phyloP scores from a whole-genome alignment of 92 coral and sea anemone species.

The Ricordea florida region DNA sequence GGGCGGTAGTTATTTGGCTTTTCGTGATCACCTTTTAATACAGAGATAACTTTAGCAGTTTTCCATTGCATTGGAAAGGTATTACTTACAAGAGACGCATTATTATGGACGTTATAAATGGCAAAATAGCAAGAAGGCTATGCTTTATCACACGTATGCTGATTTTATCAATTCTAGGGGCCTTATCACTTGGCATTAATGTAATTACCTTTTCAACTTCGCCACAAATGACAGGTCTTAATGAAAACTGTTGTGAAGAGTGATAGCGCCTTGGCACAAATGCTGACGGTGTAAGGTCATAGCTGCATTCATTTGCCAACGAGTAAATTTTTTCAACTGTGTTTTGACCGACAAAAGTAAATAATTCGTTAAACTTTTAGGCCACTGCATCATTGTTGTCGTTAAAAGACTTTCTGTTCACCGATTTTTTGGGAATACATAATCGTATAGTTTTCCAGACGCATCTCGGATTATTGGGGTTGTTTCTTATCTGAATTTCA shows the following conservation, averaged over 20 bases:
- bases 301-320: constrained; percentile 14
- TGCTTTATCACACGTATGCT: neutral
- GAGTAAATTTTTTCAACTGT: neutral
- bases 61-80: neutral
- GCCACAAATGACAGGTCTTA: neutral
- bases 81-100: neutral
- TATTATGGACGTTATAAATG: neutral
- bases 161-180: constrained; percentile 8
- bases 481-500: neutral
- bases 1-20: constrained; percentile 1
- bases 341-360: constrained; percentile 32
- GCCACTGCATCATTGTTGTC: constrained; percentile 6
- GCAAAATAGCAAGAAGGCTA: neutral
- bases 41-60: neutral
- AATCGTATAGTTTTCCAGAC: constrained; percentile 42
- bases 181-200: neutral
- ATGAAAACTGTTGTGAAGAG: constrained; percentile 4
- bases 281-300: neutral
- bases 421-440: constrained; percentile 35
- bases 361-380: constrained; percentile 5
- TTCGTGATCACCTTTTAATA: neutral
- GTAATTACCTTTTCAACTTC: neutral
- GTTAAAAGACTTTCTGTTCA: neutral
- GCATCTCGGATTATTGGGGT: neutral
- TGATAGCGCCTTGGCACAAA: constrained; percentile 14